phyloP scores from a whole-genome alignment of 2,888 invertebrate genomes.

The Tinea pellionella region DNA sequence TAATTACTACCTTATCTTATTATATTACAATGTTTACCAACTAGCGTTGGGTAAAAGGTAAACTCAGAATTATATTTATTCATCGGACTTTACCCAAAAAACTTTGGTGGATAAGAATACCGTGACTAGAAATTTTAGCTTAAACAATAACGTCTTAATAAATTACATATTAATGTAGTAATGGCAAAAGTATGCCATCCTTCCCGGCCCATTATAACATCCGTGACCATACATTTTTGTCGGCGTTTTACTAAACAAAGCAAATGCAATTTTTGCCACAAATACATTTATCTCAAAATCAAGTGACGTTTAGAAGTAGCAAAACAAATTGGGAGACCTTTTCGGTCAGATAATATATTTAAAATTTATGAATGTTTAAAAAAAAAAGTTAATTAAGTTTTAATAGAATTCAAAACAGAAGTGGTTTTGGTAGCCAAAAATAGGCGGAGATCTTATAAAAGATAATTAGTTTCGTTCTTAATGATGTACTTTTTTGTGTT shows the following conservation, averaged over 20 bases:
- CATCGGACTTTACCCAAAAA: too few species aligned
- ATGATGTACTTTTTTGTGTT: slow-evolving; percentile 44
- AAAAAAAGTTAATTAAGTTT: slow-evolving; percentile 69
- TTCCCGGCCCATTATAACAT: slow-evolving; percentile 8
- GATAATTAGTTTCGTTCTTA: slow-evolving; percentile 60
- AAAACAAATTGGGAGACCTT: slow-evolving; percentile 62
- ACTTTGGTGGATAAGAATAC: too few species aligned
- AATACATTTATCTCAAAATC: slow-evolving; percentile 61
- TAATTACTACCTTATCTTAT: too few species aligned
- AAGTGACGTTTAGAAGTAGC: slow-evolving; percentile 68
- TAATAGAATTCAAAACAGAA: slow-evolving; percentile 67
- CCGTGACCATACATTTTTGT: slow-evolving; percentile 39
- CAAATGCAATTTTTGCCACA: slow-evolving; percentile 51
- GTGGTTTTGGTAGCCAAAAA: slow-evolving; percentile 68
- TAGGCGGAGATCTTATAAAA: slow-evolving; percentile 67
- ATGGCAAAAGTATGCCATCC: slow-evolving; percentile 1
- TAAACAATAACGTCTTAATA: background rate
- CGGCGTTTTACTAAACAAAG: slow-evolving; percentile 32
- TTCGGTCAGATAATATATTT: slow-evolving; percentile 49
- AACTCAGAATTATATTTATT: too few species aligned
- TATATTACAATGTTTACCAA: too few species aligned
- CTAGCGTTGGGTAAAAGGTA: too few species aligned
- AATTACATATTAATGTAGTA: background rate
- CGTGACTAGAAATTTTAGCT: background rate
- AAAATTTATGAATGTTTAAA: slow-evolving; percentile 35